These are phyloP conservation scores for Campylomormyrus tamandua DNA, from an alignment of 2,113 vertebrate species.

Conservation along the genomic window DNA sequence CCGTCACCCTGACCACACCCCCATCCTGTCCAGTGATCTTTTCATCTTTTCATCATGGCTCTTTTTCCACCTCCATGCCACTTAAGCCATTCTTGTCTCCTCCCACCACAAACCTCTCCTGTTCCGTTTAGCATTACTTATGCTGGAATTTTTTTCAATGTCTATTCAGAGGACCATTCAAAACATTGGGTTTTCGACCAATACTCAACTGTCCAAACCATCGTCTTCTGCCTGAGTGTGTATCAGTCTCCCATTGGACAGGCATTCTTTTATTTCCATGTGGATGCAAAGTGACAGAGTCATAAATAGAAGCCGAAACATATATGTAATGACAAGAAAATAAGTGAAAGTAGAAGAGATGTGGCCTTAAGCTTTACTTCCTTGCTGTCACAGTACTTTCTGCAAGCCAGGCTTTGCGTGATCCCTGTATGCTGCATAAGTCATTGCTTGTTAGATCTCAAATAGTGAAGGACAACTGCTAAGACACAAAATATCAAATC, in stretches of 20 bases:
- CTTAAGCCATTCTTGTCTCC: constrained; percentile 41
- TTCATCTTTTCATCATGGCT: constrained; percentile 43
- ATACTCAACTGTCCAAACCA: background rate
- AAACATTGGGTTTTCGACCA: background rate
- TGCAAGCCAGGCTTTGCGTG: background rate
- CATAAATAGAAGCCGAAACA: background rate
- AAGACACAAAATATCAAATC: background rate
- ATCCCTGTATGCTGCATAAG: background rate
- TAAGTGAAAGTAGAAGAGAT: background rate
- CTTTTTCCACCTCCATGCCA: constrained; percentile 33
- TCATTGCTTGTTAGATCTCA: background rate
- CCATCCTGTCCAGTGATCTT: background rate
- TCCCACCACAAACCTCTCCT: background rate
- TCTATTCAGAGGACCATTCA: background rate
- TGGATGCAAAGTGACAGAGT: background rate
- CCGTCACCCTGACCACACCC: constrained; percentile 31
- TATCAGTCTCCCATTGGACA: background rate
- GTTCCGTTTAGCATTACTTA: background rate
- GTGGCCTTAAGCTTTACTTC: background rate
- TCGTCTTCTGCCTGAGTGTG: background rate
- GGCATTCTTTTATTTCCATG: background rate
- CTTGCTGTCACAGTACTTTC: background rate
- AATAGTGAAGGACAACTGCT: background rate
- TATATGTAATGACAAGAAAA: background rate
- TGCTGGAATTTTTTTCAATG: background rate